These are phyloP conservation scores for Selenia dentaria DNA, from an alignment of 2,888 invertebrate genomes.

Conservation along the genomic window DNA sequence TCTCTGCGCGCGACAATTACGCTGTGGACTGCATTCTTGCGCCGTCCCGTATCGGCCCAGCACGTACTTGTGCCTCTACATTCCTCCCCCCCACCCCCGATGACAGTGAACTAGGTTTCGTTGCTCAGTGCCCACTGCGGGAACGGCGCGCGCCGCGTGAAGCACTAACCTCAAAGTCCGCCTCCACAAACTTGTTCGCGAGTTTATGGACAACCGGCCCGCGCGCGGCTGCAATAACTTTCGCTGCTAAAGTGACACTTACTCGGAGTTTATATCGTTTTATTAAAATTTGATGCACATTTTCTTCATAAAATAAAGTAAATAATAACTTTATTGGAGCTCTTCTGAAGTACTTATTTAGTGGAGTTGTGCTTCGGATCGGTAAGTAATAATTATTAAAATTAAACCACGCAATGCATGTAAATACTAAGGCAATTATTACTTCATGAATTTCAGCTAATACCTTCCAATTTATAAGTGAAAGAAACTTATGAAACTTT, in stretches of 20 bases:
- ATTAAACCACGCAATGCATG: conserved; percentile 12
- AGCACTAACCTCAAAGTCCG: neutral
- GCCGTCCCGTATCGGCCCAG: conserved; percentile 20
- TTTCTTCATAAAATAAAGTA: neutral
- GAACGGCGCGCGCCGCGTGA: conserved; percentile 16
- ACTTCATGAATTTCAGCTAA: conserved; percentile 1
- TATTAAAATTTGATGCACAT: neutral
- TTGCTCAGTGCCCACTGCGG: conserved; percentile 11
- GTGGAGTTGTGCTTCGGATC: conserved; percentile 8
- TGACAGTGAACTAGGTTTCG: neutral
- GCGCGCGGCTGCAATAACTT: neutral
- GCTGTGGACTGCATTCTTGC: conserved; percentile 33
- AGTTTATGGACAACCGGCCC: conserved; percentile 2
- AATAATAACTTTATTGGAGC: neutral
- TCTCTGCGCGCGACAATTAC: conserved; percentile 26
- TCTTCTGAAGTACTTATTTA: neutral
- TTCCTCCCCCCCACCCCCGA: neutral
- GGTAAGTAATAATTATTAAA: conserved; percentile 9
- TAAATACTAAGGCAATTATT: neutral
- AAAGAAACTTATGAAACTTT: too few relatives aligned
- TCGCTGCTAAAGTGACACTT: neutral
- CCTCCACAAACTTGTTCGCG: conserved; percentile 2
- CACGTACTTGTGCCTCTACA: conserved; percentile 12
- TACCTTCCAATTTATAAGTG: too few relatives aligned
- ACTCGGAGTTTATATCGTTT: neutral